phyloP scores from a whole-genome alignment of 2,888 invertebrate species.

The Trimorus sp. region DNA sequence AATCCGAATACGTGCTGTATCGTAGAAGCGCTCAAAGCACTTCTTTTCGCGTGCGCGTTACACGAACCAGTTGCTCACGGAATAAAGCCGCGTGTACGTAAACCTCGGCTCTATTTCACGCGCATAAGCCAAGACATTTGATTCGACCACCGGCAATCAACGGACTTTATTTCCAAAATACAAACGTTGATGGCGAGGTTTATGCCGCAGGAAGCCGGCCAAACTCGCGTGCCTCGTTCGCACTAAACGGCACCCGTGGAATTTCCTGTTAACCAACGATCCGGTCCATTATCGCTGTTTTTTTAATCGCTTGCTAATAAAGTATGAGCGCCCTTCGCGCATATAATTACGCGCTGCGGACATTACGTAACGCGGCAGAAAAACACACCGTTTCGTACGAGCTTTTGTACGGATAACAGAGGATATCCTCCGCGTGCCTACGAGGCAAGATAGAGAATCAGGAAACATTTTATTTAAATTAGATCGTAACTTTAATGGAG shows the following conservation, averaged over 20 bases:
- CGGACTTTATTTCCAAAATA: constrained; percentile 45
- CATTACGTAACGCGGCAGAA: constrained; percentile 15
- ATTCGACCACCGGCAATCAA: constrained; percentile 18
- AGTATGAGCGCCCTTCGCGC: constrained; percentile 22
- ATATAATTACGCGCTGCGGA: constrained; percentile 25
- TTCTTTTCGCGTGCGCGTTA: constrained; percentile 27
- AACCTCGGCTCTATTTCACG: constrained; percentile 17
- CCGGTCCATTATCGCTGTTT: constrained; percentile 36
- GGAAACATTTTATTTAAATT: constrained; percentile 39
- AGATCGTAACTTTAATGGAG: constrained; percentile 17
- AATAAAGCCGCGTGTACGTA: constrained; percentile 26
- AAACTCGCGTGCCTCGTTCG: constrained; percentile 26
- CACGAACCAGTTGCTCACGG: constrained; percentile 17
- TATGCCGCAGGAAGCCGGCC: constrained; percentile 30
- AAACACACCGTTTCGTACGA: constrained; percentile 20
- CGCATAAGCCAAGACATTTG: constrained; percentile 15
- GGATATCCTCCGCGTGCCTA: constrained; percentile 17
- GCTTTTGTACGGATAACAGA: constrained; percentile 17
- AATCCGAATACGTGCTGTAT: constrained; percentile 32
- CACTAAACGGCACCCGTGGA: constrained; percentile 29
- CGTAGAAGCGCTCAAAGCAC: constrained; percentile 8
- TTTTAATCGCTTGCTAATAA: constrained; percentile 41
- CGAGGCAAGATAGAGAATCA: constrained; percentile 11
- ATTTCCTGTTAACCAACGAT: constrained; percentile 49
- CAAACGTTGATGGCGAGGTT: constrained; percentile 21